phyloP scores from a whole-genome alignment of 2,113 vertebrate species.

The chimpanzee (Pan troglodytes) region NHGRI_mPanTro3-v2.1_pri NC_072402.2:164085001-164085500 shows the following conservation, averaged over 20 bases:
- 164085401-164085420: conserved; percentile 66
- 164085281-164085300: not conserved
- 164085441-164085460: conserved; percentile 25
- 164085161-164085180: too few relatives aligned
- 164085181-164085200: not conserved
- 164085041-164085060: not conserved
- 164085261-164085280: not conserved
- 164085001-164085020: not conserved
- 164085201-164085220: not conserved
- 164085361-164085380: conserved; percentile 64
- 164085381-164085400: conserved; percentile 36
- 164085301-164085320: not conserved
- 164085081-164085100: not conserved
- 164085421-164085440: conserved; percentile 37
- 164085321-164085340: not conserved
- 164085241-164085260: not conserved
- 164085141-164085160: not conserved
- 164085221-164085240: not conserved
- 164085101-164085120: not conserved
- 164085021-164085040: not conserved
- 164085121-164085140: not conserved
- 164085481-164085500: conserved; percentile 5
- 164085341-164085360: not conserved
- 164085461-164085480: conserved; percentile 13
- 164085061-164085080: accelerated